Conservation (phyloP, 2,797 vertebrate genomes). For the Acipenser transmontanus region DNA sequence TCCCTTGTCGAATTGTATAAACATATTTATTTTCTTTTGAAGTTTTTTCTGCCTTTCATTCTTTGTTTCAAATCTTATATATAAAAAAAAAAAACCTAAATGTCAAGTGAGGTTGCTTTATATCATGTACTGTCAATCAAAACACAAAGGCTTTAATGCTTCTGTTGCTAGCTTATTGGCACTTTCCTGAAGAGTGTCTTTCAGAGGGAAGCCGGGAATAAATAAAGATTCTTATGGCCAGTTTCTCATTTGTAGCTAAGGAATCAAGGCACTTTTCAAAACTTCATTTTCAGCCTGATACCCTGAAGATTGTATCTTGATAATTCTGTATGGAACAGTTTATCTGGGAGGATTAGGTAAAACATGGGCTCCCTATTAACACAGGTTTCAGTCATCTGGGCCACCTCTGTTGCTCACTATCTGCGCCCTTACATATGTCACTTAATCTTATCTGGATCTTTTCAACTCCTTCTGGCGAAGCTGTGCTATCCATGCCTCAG, state of each 20-base stretch:
- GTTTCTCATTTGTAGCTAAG: slow-evolving; percentile 78
- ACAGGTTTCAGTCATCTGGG: slow-evolving; percentile 69
- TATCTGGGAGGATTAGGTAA: slow-evolving; percentile 74
- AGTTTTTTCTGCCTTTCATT: slow-evolving; percentile 62
- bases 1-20: slow-evolving; percentile 58
- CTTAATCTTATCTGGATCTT: slow-evolving; percentile 80
- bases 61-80: slow-evolving; percentile 78
- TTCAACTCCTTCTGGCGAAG: slow-evolving; percentile 67
- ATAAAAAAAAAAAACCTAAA: slow-evolving; percentile 74
- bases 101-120: slow-evolving; percentile 93
- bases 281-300: slow-evolving; percentile 96
- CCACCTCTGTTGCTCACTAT: slow-evolving; percentile 70
- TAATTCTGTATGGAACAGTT: slow-evolving; percentile 78
- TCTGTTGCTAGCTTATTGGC: slow-evolving; percentile 90
- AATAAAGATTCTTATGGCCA: slow-evolving; percentile 78
- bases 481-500: slow-evolving; percentile 57
- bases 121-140: slow-evolving; percentile 92
- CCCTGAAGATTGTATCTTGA: slow-evolving; percentile 83
- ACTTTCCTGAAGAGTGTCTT: slow-evolving; percentile 80
- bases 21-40: slow-evolving; percentile 74
- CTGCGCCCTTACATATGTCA: slow-evolving; percentile 79
- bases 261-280: slow-evolving; percentile 75
- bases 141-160: slow-evolving; percentile 68
- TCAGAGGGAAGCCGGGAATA: slow-evolving; percentile 68
- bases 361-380: slow-evolving; percentile 74